phyloP scores from a whole-genome alignment of 2,113 vertebrate species.

The Okapia johnstoni region DNA sequence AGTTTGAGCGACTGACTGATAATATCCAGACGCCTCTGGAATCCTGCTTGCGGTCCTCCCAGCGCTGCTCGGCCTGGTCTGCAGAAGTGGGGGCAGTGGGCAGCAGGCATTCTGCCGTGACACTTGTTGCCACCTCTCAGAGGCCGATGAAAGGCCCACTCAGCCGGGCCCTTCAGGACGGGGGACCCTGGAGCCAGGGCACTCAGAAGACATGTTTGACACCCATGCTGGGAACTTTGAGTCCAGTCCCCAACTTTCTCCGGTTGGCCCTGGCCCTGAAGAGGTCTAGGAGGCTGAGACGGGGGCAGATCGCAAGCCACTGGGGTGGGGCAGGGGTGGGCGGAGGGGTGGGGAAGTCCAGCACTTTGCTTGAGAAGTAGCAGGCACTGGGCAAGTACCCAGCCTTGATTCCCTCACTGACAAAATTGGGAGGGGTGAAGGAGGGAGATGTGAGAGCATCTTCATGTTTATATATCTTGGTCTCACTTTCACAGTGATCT shows the following conservation, averaged over 20 bases:
- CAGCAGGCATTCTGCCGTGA: slow-evolving; percentile 70
- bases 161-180: slow-evolving; percentile 76
- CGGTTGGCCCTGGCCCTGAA: not conserved
- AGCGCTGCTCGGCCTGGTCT: slow-evolving; percentile 27
- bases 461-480: not conserved
- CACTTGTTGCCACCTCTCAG: slow-evolving; percentile 78
- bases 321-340: not conserved
- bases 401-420: not conserved
- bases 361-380: not conserved
- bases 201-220: slow-evolving; percentile 76
- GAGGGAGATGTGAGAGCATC: not conserved
- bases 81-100: slow-evolving; percentile 49
- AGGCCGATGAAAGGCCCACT: slow-evolving; percentile 82
- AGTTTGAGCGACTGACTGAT: slow-evolving; percentile 80
- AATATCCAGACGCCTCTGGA: slow-evolving; percentile 84
- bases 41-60: slow-evolving; percentile 69
- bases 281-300: slow-evolving; percentile 31
- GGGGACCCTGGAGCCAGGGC: slow-evolving; percentile 81
- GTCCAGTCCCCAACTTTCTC: slow-evolving; percentile 37
- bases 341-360: not conserved
- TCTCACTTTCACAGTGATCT: not conserved
- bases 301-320: not conserved
- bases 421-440: not conserved
- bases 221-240: slow-evolving; percentile 30
- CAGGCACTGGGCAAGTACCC: not conserved